phyloP scores from a whole-genome alignment of 2,113 vertebrate species.

The Petrocephalus zakoni region DNA sequence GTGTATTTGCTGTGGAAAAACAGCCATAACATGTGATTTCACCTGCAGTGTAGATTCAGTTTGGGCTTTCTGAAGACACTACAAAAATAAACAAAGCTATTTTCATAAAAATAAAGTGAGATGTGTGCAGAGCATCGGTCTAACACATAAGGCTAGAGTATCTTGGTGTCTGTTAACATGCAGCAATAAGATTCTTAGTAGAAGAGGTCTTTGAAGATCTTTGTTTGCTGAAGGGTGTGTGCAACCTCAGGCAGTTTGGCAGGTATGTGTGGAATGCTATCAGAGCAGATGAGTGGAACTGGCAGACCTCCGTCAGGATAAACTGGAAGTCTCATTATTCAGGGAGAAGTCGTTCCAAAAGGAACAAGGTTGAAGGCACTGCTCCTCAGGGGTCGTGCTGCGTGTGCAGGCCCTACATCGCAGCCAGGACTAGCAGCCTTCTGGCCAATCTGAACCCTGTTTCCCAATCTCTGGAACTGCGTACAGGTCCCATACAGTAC shows the following conservation, averaged over 20 bases:
- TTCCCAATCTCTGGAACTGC: background rate
- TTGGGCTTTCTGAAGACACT: constrained; percentile 46
- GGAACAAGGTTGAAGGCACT: constrained; percentile 48
- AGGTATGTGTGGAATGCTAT: constrained; percentile 68
- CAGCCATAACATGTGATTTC: background rate
- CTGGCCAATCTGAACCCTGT: background rate
- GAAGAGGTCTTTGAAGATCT: constrained; percentile 13
- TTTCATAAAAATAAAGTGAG: constrained; percentile 52
- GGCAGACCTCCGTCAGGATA: constrained; percentile 50
- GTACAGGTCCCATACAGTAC: constrained; percentile 1
- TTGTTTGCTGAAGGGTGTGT: constrained; percentile 46
- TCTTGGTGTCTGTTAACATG: constrained; percentile 47
- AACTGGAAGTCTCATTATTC: constrained; percentile 28
- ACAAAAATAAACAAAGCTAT: constrained; percentile 58
- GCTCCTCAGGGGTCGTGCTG: constrained; percentile 28
- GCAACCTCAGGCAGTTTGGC: constrained; percentile 71
- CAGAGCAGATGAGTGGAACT: constrained; percentile 68
- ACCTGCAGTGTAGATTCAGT: constrained; percentile 36
- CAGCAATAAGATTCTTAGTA: constrained; percentile 55
- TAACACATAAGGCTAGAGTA: constrained; percentile 42
- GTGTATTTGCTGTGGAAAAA: background rate
- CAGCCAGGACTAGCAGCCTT: constrained; percentile 20
- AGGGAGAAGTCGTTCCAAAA: constrained; percentile 39
- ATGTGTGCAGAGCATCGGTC: constrained; percentile 48
- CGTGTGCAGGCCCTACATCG: background rate